A percentile compares a stretch with the other conserved stretches of the same genome.
Evolutionary conservation across 2,113 vertebrate genomes (phyloP).

Genomic region (Fulmarus glacialis): DNA sequence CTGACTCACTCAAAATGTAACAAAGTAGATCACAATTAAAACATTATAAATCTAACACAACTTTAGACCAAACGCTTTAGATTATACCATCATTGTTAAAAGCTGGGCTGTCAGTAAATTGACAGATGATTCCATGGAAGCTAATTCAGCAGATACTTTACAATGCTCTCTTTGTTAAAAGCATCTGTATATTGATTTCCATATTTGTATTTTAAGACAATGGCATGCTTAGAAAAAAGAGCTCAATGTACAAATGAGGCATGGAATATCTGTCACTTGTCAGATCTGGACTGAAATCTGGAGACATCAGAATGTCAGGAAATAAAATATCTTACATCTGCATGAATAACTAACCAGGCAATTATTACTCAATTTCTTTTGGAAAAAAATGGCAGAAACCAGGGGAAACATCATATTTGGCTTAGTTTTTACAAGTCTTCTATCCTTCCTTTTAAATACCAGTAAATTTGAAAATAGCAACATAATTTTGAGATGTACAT

Average conservation of each 20-base stretch:
- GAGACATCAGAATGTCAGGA: background rate
- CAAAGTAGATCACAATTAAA: conserved; percentile 63
- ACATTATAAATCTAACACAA: conserved; percentile 43
- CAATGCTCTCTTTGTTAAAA: conserved; percentile 39
- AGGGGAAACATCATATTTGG: background rate
- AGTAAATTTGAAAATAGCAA: background rate
- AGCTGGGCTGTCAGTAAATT: background rate
- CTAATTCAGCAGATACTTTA: conserved; percentile 37
- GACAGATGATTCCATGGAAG: background rate
- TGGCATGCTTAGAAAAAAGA: background rate
- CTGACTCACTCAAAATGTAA: conserved; percentile 61
- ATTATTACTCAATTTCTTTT: background rate
- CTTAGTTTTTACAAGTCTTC: background rate
- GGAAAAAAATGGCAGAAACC: background rate
- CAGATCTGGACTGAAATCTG: background rate
- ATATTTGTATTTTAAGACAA: conserved; percentile 58
- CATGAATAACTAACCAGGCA: background rate
- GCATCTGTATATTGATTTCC: conserved; percentile 55
- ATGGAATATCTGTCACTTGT: conserved; percentile 16
- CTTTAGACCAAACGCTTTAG: conserved; percentile 2
- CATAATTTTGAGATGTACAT: background rate
- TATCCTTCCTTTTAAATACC: background rate
- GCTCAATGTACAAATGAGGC: background rate
- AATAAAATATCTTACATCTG: conserved; percentile 27
- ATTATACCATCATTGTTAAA: conserved; percentile 2